These are phyloP conservation scores for Perca schrenkii DNA, from an alignment of 2,113 vertebrate species.

Conservation along the genomic window DNA sequence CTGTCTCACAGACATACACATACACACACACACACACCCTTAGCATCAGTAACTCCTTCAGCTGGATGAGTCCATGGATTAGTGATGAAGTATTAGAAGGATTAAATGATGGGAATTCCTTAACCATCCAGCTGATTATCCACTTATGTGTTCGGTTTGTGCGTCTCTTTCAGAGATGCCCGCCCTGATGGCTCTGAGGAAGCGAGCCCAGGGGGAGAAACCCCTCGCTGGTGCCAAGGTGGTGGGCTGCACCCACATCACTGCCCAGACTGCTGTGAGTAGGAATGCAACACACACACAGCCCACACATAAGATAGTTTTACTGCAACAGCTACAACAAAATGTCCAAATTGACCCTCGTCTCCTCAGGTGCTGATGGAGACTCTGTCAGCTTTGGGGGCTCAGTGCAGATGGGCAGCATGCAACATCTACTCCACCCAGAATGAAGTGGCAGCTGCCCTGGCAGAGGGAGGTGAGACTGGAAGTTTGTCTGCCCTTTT, in stretches of 20 bases:
- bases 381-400: conserved; percentile 93
- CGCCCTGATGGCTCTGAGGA: conserved; percentile 96
- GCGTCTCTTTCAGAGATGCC: conserved; percentile 91
- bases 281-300: neutral
- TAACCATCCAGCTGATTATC: conserved; percentile 25
- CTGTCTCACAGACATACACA: neutral
- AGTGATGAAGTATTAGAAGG: conserved; percentile 35
- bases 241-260: conserved; percentile 98
- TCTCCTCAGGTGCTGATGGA: conserved; percentile 94
- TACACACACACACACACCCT: conserved; percentile 2
- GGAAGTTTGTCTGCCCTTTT: neutral
- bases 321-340: neutral
- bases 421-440: conserved; percentile 99
- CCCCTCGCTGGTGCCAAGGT: conserved; percentile 97
- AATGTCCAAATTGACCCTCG: neutral
- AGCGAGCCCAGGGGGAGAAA: conserved; percentile 98
- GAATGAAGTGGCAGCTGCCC: conserved; percentile 96
- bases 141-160: neutral
- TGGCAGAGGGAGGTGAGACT: conserved; percentile 93
- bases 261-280: conserved; percentile 97
- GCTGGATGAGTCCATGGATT: conserved; percentile 31
- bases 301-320: neutral
- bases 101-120: conserved; percentile 59
- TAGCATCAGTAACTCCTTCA: conserved; percentile 21
- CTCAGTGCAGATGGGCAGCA: conserved; percentile 97